Evolutionary conservation across 2,888 invertebrate species (phyloP).

Genomic region (Thereva unica): DNA sequence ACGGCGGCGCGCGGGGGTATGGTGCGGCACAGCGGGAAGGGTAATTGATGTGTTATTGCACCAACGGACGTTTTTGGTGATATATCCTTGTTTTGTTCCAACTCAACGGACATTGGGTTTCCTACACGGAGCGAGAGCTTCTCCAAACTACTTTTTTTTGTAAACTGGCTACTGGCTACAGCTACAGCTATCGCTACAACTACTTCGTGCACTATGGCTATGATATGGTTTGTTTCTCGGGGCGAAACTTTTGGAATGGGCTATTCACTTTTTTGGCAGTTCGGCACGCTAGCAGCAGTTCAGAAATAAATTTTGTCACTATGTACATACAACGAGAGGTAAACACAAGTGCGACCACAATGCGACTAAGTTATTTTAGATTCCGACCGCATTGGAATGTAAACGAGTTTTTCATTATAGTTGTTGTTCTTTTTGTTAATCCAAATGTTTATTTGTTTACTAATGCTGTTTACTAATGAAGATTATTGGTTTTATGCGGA

Average conservation of each 20-base stretch:
- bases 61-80: conserved; percentile 27
- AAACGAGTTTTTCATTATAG: background rate
- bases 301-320: conserved; percentile 8
- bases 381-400: conserved; percentile 23
- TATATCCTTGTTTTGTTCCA: conserved; percentile 37
- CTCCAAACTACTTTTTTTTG: no score
- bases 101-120: background rate
- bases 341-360: background rate
- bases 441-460: no score
- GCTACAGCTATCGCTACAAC: background rate
- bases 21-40: background rate
- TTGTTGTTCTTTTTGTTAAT: no score
- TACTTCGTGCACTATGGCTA: no score
- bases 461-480: no score
- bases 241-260: conserved; percentile 34
- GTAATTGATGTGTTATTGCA: conserved; percentile 43
- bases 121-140: no score
- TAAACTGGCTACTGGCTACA: conserved; percentile 23
- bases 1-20: background rate
- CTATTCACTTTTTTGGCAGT: conserved; percentile 32
- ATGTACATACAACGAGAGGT: background rate
- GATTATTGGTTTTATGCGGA: no score
- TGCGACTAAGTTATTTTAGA: background rate
- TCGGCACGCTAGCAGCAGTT: conserved; percentile 6
- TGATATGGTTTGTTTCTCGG: background rate